phyloP scores from a whole-genome alignment of 2,888 invertebrate species.

The Teleiodes luculella region DNA sequence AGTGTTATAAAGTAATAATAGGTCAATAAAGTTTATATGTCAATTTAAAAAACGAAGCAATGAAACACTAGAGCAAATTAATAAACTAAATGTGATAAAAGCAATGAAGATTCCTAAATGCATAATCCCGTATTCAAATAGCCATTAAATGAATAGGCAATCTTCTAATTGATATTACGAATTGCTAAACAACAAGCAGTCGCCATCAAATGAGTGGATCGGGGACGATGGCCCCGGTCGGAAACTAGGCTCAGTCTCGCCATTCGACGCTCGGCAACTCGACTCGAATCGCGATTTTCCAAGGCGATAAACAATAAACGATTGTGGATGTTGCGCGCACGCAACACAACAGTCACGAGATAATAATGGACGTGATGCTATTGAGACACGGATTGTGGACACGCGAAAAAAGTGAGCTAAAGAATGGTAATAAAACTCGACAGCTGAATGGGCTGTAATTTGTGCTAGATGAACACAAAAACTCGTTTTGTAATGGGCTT shows the following conservation, averaged over 20 bases:
- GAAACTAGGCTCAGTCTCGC: conserved; percentile 28
- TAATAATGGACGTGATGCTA: conserved; percentile 12
- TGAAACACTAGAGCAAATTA: neutral
- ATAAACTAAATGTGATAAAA: neutral
- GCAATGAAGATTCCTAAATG: conserved; percentile 2
- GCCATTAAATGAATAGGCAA: conserved; percentile 1
- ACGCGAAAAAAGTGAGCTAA: neutral
- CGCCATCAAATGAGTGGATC: conserved; percentile 19
- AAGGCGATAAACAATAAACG: conserved; percentile 34
- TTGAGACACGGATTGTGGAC: conserved; percentile 14
- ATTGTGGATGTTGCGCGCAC: conserved; percentile 32
- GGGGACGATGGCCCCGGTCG: conserved; percentile 33
- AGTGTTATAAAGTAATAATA: too few relatives aligned
- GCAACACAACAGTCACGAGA: conserved; percentile 30
- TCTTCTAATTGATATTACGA: neutral
- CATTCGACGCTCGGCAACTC: conserved; percentile 12
- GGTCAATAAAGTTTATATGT: too few relatives aligned
- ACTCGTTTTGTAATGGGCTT: neutral
- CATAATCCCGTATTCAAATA: conserved; percentile 1
- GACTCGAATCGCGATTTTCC: conserved; percentile 32
- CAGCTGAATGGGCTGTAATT: conserved; percentile 3
- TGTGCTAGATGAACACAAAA: conserved; percentile 2
- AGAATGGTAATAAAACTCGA: conserved; percentile 5
- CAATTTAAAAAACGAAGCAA: neutral
- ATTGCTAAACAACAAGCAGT: conserved; percentile 4